Evolutionary conservation across 2,113 vertebrate species (phyloP).

Genomic region (Gavia stellata): DNA sequence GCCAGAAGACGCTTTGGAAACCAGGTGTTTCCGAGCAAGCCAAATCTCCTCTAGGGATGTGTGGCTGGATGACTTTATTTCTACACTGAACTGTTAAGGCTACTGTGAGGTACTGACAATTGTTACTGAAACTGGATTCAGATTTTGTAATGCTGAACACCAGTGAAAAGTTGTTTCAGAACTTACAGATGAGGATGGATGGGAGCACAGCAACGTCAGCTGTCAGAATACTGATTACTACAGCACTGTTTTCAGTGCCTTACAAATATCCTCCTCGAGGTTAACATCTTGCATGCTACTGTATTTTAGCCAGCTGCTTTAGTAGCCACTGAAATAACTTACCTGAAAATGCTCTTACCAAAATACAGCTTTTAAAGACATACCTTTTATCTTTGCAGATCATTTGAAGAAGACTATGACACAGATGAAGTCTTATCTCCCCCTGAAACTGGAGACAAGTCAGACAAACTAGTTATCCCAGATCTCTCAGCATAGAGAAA

Average conservation of each 20-base stretch:
- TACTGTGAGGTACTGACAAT: neutral
- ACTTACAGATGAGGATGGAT: neutral
- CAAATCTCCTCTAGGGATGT: neutral
- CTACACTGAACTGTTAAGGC: neutral
- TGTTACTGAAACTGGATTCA: neutral
- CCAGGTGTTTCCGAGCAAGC: neutral
- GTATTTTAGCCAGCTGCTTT: neutral
- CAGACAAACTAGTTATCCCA: slow-evolving; percentile 88
- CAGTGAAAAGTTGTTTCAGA: neutral
- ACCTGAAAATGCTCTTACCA: neutral
- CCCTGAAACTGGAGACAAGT: slow-evolving; percentile 88
- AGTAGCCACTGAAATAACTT: neutral
- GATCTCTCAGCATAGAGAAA: slow-evolving; percentile 79
- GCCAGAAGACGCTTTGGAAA: neutral
- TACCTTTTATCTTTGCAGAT: slow-evolving; percentile 77
- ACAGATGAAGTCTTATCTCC: slow-evolving; percentile 85
- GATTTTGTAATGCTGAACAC: neutral
- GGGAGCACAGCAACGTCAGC: neutral
- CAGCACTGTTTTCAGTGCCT: neutral
- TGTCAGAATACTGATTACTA: neutral
- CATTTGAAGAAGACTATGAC: slow-evolving; percentile 95
- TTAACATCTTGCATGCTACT: neutral
- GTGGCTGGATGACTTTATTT: neutral
- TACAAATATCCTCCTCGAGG: neutral
- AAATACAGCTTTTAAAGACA: neutral